These are phyloP conservation scores for Pogonomyrmex barbatus DNA, from an alignment of 1,140 invertebrate genomes.

Conservation along the genomic window DNA sequence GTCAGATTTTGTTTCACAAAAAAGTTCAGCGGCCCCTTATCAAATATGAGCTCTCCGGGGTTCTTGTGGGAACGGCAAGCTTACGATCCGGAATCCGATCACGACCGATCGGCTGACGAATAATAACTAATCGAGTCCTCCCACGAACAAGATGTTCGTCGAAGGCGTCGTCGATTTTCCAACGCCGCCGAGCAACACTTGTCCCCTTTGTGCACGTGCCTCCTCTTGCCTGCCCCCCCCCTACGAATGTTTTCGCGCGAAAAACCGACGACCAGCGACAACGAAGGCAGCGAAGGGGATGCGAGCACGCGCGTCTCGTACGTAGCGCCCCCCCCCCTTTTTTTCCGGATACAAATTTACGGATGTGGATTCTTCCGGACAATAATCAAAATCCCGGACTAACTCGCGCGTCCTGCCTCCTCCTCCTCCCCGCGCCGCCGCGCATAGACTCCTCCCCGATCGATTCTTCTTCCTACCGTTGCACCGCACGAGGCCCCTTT, in stretches of 20 bases:
- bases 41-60: constrained; percentile 75
- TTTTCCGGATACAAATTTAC: constrained; percentile 51
- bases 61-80: constrained; percentile 73
- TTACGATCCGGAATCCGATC: constrained; percentile 4
- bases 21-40: constrained; percentile 80
- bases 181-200: constrained; percentile 15
- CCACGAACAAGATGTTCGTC: neutral
- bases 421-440: constrained; percentile 61
- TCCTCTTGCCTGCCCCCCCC: constrained; percentile 1
- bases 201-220: constrained; percentile 64
- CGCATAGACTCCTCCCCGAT: constrained; percentile 69
- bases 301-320: constrained; percentile 64
- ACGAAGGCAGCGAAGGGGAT: constrained; percentile 65
- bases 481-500: constrained; percentile 68
- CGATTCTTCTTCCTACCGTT: constrained; percentile 59
- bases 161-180: constrained; percentile 14
- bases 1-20: constrained; percentile 85
- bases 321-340: constrained; percentile 58
- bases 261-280: constrained; percentile 59
- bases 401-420: constrained; percentile 69
- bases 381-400: constrained; percentile 41
- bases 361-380: constrained; percentile 29
- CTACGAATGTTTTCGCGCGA: constrained; percentile 52
- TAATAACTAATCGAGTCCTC: constrained; percentile 15
- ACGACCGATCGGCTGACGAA: constrained; percentile 1